Percentiles rank a stretch among this genome's conserved stretches.
phyloP scores from a whole-genome alignment of 2,797 vertebrate species.

The Tenualosa ilisha region DNA sequence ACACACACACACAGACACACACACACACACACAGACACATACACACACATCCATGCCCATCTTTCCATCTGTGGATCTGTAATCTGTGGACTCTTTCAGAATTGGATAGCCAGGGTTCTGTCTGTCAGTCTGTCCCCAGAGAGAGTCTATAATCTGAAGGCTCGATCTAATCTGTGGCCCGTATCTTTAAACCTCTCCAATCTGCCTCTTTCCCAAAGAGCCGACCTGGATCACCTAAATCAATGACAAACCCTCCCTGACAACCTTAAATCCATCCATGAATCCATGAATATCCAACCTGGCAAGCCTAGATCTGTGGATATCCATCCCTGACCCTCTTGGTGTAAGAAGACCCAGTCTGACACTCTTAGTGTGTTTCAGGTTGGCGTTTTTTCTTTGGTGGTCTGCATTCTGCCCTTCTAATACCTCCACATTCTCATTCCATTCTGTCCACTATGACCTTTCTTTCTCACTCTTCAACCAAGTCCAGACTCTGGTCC shows the following conservation, averaged over 20 bases:
- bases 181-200: not conserved
- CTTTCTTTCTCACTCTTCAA: not conserved
- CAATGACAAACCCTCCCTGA: too few relatives aligned
- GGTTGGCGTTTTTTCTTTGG: slow-evolving; percentile 22
- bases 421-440: slow-evolving; percentile 25
- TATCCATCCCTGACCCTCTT: too few relatives aligned
- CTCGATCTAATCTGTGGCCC: not conserved
- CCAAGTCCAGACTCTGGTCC: not conserved
- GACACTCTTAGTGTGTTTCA: not conserved
- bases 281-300: too few relatives aligned
- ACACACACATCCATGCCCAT: not conserved
- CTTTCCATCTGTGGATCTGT: not conserved
- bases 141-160: not conserved
- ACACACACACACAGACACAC: too few relatives aligned
- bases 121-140: not conserved
- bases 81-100: not conserved
- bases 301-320: not conserved
- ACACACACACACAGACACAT: too few relatives aligned
- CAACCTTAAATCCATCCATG: too few relatives aligned
- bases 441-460: not conserved
- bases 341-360: not conserved
- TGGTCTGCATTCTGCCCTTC: slow-evolving; percentile 66
- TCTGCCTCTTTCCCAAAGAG: not conserved
- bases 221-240: not conserved
- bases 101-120: not conserved